These are phyloP conservation scores for Andricus quercusramuli DNA, from an alignment of 2,888 invertebrate genomes.

Conservation along the genomic window DNA sequence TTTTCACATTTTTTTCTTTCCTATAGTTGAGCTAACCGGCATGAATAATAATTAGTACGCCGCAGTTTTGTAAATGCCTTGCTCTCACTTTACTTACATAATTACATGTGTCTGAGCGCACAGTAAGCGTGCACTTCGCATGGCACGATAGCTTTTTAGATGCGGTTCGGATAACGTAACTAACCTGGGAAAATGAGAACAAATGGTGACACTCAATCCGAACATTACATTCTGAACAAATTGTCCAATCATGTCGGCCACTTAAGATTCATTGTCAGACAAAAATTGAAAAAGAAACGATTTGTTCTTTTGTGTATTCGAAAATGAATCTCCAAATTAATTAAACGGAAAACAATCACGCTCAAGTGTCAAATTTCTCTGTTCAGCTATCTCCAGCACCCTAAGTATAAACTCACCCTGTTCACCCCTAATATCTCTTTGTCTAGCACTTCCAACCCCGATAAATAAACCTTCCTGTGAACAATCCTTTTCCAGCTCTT, in stretches of 20 bases:
- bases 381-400: no score
- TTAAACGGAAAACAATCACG: no score
- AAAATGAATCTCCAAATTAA: no score
- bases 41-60: conserved; percentile 40
- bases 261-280: no score
- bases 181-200: conserved; percentile 12
- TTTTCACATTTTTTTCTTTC: not conserved
- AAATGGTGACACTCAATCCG: not conserved
- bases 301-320: no score
- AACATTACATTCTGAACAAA: not conserved
- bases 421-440: no score
- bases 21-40: conserved; percentile 27
- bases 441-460: no score
- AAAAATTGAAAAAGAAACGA: no score
- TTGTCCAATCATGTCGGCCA: not conserved
- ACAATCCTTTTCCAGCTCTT: no score
- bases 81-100: conserved; percentile 38
- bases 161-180: conserved; percentile 29
- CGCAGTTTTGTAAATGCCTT: conserved; percentile 32
- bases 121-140: not conserved
- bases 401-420: no score
- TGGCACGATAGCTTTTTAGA: conserved; percentile 23
- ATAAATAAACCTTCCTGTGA: no score
- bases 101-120: conserved; percentile 34
- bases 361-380: no score